These are phyloP conservation scores for Mythimna ferrago DNA, from an alignment of 2,888 invertebrate species.

Conservation along the genomic window DNA sequence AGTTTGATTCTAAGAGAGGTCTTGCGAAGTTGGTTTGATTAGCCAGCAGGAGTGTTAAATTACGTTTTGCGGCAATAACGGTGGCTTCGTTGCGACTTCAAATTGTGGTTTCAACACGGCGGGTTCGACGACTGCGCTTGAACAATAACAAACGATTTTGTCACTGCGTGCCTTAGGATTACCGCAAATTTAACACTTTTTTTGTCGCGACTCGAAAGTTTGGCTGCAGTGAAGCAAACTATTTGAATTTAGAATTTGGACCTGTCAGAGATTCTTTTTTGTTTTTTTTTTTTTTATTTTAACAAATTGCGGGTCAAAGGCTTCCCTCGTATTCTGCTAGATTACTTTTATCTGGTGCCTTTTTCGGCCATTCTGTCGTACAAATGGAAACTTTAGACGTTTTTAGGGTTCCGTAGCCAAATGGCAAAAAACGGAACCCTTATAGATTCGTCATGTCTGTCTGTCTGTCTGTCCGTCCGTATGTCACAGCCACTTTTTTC, in stretches of 20 bases:
- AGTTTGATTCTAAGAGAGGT: slow-evolving; percentile 34
- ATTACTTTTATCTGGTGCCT: neutral
- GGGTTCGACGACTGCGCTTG: slow-evolving; percentile 75
- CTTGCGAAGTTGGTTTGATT: slow-evolving; percentile 68
- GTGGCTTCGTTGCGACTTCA: slow-evolving; percentile 71
- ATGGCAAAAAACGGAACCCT: no score
- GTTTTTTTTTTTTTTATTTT: neutral
- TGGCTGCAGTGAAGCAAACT: slow-evolving; percentile 1
- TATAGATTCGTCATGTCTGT: no score
- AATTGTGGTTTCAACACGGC: slow-evolving; percentile 74
- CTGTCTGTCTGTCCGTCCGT: no score
- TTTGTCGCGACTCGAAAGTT: slow-evolving; percentile 52
- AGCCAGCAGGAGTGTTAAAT: slow-evolving; percentile 73
- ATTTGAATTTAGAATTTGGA: slow-evolving; percentile 11
- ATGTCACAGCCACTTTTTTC: no score
- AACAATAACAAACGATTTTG: slow-evolving; percentile 69
- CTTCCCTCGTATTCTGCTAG: no score
- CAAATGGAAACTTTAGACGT: neutral
- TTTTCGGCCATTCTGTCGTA: neutral
- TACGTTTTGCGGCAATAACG: slow-evolving; percentile 77
- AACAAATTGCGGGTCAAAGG: neutral
- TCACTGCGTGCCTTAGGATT: slow-evolving; percentile 57
- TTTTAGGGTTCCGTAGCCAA: no score
- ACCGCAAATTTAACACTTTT: slow-evolving; percentile 51
- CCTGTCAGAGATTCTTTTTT: neutral